A percentile compares a stretch with the other conserved stretches of the same genome.
These are phyloP conservation scores for Mystacides longicornis DNA, from an alignment of 2,888 invertebrate genomes.

Conservation along the genomic window DNA sequence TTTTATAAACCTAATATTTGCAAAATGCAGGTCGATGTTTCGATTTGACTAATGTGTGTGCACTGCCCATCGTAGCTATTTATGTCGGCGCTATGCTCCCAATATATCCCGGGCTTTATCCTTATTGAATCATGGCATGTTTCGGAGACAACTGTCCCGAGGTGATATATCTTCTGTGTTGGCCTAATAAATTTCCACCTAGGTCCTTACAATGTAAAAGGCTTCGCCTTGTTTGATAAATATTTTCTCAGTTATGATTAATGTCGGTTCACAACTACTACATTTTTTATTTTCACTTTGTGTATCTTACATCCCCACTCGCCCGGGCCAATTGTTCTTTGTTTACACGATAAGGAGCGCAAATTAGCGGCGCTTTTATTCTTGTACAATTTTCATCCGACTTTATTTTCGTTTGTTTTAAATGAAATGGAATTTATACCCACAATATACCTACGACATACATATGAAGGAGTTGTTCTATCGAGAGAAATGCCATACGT, in stretches of 20 bases:
- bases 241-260: not conserved
- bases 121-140: slow-evolving; percentile 1
- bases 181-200: slow-evolving; percentile 3
- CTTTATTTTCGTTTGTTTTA: too few relatives aligned
- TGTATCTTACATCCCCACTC: not conserved
- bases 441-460: too few relatives aligned
- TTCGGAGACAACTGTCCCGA: not conserved
- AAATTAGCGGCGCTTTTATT: too few relatives aligned
- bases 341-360: not conserved
- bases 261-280: not conserved
- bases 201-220: not conserved
- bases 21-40: too few relatives aligned
- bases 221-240: slow-evolving; percentile 5
- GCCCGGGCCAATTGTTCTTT: not conserved
- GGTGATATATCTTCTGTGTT: not conserved
- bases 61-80: too few relatives aligned
- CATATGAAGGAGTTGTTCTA: too few relatives aligned
- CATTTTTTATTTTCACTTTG: not conserved
- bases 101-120: not conserved
- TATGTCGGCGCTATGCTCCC: too few relatives aligned
- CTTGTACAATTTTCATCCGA: too few relatives aligned
- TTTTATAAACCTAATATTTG: too few relatives aligned
- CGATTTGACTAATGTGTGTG: too few relatives aligned
- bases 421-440: too few relatives aligned
- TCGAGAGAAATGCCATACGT: too few relatives aligned